Evolutionary conservation across 2,888 invertebrate species (phyloP).

Genomic region (Gryllus longicercus): DNA sequence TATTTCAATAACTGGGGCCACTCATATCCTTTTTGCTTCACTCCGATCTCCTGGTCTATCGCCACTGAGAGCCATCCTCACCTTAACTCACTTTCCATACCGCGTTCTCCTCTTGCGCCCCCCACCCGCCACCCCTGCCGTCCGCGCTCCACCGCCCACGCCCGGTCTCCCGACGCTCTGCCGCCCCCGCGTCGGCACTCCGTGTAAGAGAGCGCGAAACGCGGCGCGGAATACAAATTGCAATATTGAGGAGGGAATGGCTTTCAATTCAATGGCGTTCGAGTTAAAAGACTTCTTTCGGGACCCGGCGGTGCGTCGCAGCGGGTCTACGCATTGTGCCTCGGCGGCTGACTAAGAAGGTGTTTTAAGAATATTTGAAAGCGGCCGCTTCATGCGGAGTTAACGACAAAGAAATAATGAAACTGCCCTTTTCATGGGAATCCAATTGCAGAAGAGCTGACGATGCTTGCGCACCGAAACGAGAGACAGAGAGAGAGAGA

Average conservation of each 20-base stretch:
- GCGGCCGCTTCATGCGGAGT: no score
- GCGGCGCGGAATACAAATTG: background rate
- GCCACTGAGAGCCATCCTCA: no score
- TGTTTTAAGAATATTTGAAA: no score
- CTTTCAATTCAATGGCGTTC: background rate
- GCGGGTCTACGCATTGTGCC: background rate
- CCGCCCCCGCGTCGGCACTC: slow-evolving; percentile 5
- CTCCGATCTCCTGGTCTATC: no score
- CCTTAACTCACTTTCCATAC: background rate
- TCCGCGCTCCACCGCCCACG: background rate
- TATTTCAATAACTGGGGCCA: no score
- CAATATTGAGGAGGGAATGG: background rate
- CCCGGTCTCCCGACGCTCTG: background rate
- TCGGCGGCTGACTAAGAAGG: background rate
- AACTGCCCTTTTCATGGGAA: no score
- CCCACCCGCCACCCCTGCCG: background rate
- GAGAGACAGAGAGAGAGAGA: no score
- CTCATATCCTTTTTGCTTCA: no score
- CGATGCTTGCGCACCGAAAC: no score
- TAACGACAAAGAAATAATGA: no score
- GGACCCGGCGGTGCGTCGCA: background rate
- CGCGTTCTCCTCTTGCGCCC: background rate
- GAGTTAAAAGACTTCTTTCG: background rate
- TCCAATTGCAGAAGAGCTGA: no score
- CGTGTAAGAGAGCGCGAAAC: background rate